Evolutionary conservation across 1,140 invertebrate species (phyloP), one percentile per base, ranked within the genome.

Genomic region (Lysiphlebus fabarum): DNA sequence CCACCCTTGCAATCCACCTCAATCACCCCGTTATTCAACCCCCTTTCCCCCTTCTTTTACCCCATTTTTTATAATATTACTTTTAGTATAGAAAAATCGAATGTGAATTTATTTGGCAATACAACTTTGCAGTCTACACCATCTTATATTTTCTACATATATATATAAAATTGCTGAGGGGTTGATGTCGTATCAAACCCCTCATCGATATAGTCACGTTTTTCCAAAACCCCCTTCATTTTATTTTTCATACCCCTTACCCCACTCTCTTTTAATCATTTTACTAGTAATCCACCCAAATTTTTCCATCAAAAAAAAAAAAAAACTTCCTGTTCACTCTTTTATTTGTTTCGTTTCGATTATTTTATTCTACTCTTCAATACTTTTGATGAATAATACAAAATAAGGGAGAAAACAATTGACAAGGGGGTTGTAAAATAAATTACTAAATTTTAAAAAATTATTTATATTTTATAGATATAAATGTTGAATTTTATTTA

Each of bases 101-200:
- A 26, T 26, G 17, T 26, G 17, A 26, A 26, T 26, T 26, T 26
- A 26, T 26, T 26, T 26, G 17, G 17, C 17, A 26, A 26, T 26
- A 26, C 17, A 26, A 26, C 17, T 51, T 42, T 42, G 17, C 37
- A 45, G 14, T 42, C 54, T 43, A 41, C 58, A 44, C 42, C 26
- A 17, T 34, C 43, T 53, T 11, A 37, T 40, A n/a, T 36, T 36
- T 36, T 42, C n/a, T 41, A 48, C 54, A 41, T 14, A 49, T 54
- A 44, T 66, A 55, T 36, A 55, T 53, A 63, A 59, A 59, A 66
- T 64, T 63, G 59, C 61, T 65, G 65, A 55, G 62, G 65, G 65
- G 58, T 65, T 66, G 59, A 61, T 64, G 65, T 58, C 61, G 61
- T 66, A 47, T 59, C 58, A 33, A 40, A 50, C 50, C 42, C 58